These are phyloP conservation scores for Rhyacophila evoluta DNA, from an alignment of 2,888 invertebrate species.

Conservation along the genomic window DNA sequence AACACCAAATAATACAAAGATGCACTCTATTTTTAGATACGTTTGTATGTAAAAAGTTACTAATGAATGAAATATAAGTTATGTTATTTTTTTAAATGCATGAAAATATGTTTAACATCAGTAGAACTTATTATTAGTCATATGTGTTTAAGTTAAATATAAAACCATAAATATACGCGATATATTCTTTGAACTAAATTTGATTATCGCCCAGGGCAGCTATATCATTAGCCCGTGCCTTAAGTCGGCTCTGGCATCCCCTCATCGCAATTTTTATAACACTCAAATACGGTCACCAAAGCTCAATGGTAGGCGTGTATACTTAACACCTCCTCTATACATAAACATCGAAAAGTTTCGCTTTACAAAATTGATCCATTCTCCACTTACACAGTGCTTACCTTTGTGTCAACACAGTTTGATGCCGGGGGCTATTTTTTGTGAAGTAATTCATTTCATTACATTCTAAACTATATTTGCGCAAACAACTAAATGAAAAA, in stretches of 20 bases:
- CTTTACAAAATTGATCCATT: conserved; percentile 29
- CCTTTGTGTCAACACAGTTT: conserved; percentile 29
- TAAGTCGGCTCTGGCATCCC: not conserved
- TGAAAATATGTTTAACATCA: too few species aligned
- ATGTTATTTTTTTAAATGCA: too few species aligned
- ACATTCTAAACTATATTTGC: conserved; percentile 42
- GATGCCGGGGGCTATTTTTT: conserved; percentile 35
- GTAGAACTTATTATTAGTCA: too few species aligned
- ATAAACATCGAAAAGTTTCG: conserved; percentile 26
- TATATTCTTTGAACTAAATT: too few species aligned
- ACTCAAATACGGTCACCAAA: conserved; percentile 14
- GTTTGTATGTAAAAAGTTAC: too few species aligned
- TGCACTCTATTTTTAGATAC: too few species aligned
- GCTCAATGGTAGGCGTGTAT: conserved; percentile 14
- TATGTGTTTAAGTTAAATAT: too few species aligned
- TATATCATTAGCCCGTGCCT: not conserved
- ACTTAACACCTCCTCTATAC: conserved; percentile 14
- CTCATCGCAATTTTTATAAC: not conserved
- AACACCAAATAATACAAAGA: too few species aligned
- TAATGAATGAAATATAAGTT: too few species aligned
- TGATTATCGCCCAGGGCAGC: too few species aligned
- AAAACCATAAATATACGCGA: too few species aligned
- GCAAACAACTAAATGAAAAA: conserved; percentile 47
- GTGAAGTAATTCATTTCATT: conserved; percentile 43
- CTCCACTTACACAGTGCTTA: conserved; percentile 44